Evolutionary conservation across 2,113 vertebrate species (phyloP), one percentile per base, ranked within the genome.

Genomic region (Rhadina sibilatrix): DNA sequence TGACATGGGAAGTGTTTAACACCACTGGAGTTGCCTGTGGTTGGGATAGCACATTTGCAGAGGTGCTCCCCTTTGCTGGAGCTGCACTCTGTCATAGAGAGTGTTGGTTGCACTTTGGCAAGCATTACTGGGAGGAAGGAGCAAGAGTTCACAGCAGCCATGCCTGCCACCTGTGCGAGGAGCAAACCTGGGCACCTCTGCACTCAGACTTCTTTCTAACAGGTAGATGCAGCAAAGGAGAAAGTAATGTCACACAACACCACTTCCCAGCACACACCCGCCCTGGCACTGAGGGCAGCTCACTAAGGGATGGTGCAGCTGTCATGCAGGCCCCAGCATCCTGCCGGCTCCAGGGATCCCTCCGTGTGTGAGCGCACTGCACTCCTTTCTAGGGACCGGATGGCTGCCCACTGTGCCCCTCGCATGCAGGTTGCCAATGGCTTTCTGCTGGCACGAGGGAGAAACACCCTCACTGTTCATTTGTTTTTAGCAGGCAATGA

Each of bases 271-370:
- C 33, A 60, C 75, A 74, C 91, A 40, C 95, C 96, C 96, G 96
- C 93, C 96, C 96, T 96, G 95, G 97, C 97, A 98, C 90, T 83
- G 46, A 98, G 98, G 97, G 96, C 98, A 98, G 95, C 97, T 98
- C 76, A 30, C 98, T 98, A 97, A 96, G 93, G 94, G 96, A 95
- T 97, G 96, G 80, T 46, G 93, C 97, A 98, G 97, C 94, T 75
- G 91, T 96, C 28, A 35, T 82, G 96, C 94, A 93, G 94, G 95
- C 95, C 94, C 97, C 95, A 97, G 92, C 93, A 93, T 97, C 97
- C 96, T 97, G 96, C 96, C 90, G n/a, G n/a, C n/a, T n/a, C n/a
- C 46, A 72, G 94, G 96, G 95, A 57, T 95, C 94, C 96, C 92
- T 97, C 98, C 72, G 56, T 95, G 96, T 96, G 69, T 94, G 97